phyloP scores from a whole-genome alignment of 2,113 vertebrate genomes.

The Xyrauchen texanus region DNA sequence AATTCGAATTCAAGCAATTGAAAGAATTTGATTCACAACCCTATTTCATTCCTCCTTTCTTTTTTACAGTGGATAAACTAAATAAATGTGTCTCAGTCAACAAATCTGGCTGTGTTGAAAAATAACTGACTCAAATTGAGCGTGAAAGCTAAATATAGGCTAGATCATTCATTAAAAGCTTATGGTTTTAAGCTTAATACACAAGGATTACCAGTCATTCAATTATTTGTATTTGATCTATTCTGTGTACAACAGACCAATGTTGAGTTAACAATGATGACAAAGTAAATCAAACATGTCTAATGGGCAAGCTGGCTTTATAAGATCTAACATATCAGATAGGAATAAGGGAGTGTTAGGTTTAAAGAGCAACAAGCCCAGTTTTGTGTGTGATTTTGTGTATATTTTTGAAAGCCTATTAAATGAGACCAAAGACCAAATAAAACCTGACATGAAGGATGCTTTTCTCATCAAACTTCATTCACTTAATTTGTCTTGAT shows the following conservation, averaged over 20 bases:
- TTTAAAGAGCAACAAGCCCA: not conserved
- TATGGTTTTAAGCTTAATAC: constrained; percentile 4
- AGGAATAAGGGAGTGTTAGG: not conserved
- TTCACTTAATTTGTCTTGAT: too few species aligned
- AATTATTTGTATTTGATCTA: not conserved
- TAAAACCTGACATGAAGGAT: not conserved
- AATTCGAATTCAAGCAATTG: constrained; percentile 1
- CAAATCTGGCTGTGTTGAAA: not conserved
- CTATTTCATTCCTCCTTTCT: not conserved
- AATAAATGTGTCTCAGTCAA: not conserved
- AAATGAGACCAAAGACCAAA: not conserved
- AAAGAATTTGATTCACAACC: not conserved
- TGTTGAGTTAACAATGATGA: not conserved
- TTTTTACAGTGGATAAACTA: not conserved
- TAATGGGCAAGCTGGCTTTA: not conserved
- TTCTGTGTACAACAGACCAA: not conserved
- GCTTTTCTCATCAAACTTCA: too few species aligned
- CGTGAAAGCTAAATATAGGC: constrained; percentile 1
- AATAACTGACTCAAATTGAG: not conserved
- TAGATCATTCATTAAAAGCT: not conserved
- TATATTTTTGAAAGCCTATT: too few species aligned
- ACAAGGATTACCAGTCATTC: not conserved
- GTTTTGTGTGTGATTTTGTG: not conserved
- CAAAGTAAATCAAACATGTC: not conserved
- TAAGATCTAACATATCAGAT: not conserved